Percentiles rank a stretch among this genome's conserved stretches.
phyloP scores from a whole-genome alignment of 1,140 invertebrate species.

The Anthonomus grandis region DNA sequence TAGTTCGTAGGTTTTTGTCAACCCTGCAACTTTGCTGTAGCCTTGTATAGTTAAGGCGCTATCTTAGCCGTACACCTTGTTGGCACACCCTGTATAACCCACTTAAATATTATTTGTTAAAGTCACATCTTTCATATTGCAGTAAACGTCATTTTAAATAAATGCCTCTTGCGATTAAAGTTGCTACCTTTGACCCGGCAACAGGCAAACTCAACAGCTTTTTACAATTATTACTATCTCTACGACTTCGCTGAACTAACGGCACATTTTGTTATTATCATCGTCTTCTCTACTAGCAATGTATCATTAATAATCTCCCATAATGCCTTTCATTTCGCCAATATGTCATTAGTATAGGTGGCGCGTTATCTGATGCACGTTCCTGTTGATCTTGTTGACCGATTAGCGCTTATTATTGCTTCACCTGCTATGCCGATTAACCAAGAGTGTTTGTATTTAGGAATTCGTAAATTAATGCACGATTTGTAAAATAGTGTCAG shows the following conservation, averaged over 20 bases:
- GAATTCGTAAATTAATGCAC: background rate
- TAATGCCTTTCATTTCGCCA: constrained; percentile 21
- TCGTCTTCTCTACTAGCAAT: constrained; percentile 1
- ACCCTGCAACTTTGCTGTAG: too few relatives aligned
- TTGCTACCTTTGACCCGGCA: too few relatives aligned
- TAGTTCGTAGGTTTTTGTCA: too few relatives aligned
- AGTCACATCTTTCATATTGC: too few relatives aligned
- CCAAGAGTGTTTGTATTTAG: background rate
- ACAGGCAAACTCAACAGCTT: background rate
- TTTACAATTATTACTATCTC: background rate
- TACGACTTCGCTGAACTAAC: constrained; percentile 3
- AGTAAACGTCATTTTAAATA: too few relatives aligned
- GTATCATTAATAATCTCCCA: constrained; percentile 21
- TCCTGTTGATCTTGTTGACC: constrained; percentile 10
- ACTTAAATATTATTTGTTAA: background rate
- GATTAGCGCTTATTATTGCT: constrained; percentile 19
- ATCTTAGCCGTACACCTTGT: too few relatives aligned
- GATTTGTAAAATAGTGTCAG: too few relatives aligned
- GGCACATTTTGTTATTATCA: constrained; percentile 8
- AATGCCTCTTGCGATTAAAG: too few relatives aligned
- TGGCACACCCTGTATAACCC: too few relatives aligned
- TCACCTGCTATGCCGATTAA: too few relatives aligned
- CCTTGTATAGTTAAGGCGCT: background rate
- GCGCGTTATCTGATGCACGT: constrained; percentile 25
- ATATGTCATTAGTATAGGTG: constrained; percentile 26